These are phyloP conservation scores for Planiliza haematocheilus DNA, from an alignment of 2,113 vertebrate species.

Conservation along the genomic window DNA sequence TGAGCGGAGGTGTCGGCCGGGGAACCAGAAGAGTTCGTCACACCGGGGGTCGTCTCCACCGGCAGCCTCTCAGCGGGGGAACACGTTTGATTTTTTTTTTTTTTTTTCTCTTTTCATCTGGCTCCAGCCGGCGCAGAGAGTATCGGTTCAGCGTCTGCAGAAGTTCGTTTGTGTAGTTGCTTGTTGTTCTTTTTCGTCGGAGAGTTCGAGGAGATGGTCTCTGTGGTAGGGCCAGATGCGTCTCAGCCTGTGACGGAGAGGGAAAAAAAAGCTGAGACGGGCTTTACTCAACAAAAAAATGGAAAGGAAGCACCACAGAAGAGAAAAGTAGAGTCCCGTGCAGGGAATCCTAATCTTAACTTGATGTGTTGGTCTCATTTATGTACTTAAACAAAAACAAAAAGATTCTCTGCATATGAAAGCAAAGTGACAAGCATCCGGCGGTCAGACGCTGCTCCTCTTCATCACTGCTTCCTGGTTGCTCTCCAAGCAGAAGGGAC, in stretches of 20 bases:
- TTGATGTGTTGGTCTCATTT: conserved; percentile 48
- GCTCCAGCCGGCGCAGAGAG: conserved; percentile 27
- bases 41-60: not conserved
- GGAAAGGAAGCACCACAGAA: conserved; percentile 56
- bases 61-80: conserved; percentile 11
- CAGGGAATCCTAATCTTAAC: conserved; percentile 40
- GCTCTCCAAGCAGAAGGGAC: conserved; percentile 19
- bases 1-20: conserved; percentile 33
- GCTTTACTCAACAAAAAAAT: conserved; percentile 46
- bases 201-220: conserved; percentile 55
- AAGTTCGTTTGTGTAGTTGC: conserved; percentile 50
- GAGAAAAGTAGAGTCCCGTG: conserved; percentile 34
- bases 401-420: conserved; percentile 41
- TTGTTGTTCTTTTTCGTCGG: conserved; percentile 42
- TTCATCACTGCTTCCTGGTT: conserved; percentile 14
- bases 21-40: not conserved
- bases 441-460: conserved; percentile 10
- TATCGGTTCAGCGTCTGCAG: conserved; percentile 28
- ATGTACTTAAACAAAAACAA: conserved; percentile 29
- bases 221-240: conserved; percentile 51
- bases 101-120: conserved; percentile 2
- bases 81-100: not conserved
- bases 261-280: conserved; percentile 15
- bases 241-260: conserved; percentile 43
- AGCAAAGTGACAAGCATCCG: conserved; percentile 28